phyloP scores from a whole-genome alignment of 1,140 invertebrate species.

The Scaptomyza graminum region DNA sequence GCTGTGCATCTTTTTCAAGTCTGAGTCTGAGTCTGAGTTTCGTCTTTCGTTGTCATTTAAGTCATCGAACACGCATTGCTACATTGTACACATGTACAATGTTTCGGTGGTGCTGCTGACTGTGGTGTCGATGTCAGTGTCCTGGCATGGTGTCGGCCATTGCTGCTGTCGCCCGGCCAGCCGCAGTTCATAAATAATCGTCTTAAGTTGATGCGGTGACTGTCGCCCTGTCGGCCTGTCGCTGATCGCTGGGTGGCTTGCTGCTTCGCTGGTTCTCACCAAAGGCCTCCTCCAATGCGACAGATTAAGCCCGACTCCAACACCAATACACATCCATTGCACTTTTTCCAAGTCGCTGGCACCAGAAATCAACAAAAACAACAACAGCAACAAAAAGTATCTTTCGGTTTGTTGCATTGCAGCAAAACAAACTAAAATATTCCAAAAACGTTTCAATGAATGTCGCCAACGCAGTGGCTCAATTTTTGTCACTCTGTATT shows the following conservation, averaged over 20 bases:
- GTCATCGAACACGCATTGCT: slow-evolving; percentile 83
- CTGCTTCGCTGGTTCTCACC: slow-evolving; percentile 48
- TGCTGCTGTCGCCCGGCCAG: slow-evolving; percentile 21
- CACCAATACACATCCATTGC: slow-evolving; percentile 45
- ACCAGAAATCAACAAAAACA: neutral
- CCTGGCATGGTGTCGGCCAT: slow-evolving; percentile 50
- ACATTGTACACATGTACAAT: slow-evolving; percentile 66
- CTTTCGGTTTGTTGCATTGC: slow-evolving; percentile 36
- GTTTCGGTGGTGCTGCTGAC: slow-evolving; percentile 35
- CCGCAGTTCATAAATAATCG: slow-evolving; percentile 83
- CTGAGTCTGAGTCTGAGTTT: slow-evolving; percentile 13
- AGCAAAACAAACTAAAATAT: slow-evolving; percentile 73
- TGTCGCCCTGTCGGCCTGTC: slow-evolving; percentile 20
- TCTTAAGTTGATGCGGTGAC: slow-evolving; percentile 79
- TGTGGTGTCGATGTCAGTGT: slow-evolving; percentile 66
- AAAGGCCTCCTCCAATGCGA: slow-evolving; percentile 37
- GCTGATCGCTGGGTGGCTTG: slow-evolving; percentile 50
- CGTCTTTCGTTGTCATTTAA: slow-evolving; percentile 73
- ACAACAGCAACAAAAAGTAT: slow-evolving; percentile 34
- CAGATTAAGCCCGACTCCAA: slow-evolving; percentile 56
- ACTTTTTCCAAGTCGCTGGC: slow-evolving; percentile 23
- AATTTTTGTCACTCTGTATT: slow-evolving; percentile 59
- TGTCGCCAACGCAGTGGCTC: slow-evolving; percentile 78
- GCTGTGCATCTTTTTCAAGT: slow-evolving; percentile 9
- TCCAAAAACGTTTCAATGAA: slow-evolving; percentile 81